phyloP scores from a whole-genome alignment of 2,888 invertebrate genomes.

The Melolontha melolontha region DNA sequence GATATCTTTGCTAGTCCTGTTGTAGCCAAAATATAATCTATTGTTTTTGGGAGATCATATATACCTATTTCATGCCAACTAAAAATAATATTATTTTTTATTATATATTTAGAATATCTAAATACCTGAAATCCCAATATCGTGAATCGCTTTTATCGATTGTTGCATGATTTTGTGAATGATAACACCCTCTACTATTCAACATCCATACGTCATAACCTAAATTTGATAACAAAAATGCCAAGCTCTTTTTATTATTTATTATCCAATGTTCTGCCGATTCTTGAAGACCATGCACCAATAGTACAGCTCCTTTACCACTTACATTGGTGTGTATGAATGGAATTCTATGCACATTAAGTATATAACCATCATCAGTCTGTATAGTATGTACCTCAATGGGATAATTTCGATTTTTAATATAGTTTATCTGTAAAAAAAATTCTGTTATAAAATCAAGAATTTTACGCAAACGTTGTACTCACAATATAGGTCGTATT shows the following conservation, averaged over 20 bases:
- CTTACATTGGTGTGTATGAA: not conserved
- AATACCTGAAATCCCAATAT: slow-evolving; percentile 33
- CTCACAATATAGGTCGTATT: slow-evolving; percentile 27
- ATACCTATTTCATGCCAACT: slow-evolving; percentile 82
- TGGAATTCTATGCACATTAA: slow-evolving; percentile 32
- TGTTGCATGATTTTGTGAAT: slow-evolving; percentile 21
- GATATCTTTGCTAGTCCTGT: slow-evolving; percentile 70
- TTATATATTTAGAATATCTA: not conserved
- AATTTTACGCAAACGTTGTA: not conserved
- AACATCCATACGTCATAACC: slow-evolving; percentile 39
- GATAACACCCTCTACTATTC: slow-evolving; percentile 31
- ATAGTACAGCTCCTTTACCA: slow-evolving; percentile 1
- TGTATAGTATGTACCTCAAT: slow-evolving; percentile 24
- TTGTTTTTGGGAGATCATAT: slow-evolving; percentile 81
- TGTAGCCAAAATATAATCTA: slow-evolving; percentile 73
- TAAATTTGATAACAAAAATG: slow-evolving; percentile 23
- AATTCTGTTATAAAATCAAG: not conserved
- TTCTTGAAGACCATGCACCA: slow-evolving; percentile 31
- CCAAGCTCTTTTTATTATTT: slow-evolving; percentile 21
- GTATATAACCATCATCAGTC: slow-evolving; percentile 34
- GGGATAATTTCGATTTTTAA: slow-evolving; percentile 17
- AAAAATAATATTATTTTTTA: not conserved
- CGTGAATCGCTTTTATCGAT: slow-evolving; percentile 7
- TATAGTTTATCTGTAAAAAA: slow-evolving; percentile 20
- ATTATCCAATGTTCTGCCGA: slow-evolving; percentile 33